Evolutionary conservation across 1,140 invertebrate species (phyloP), one percentile per base, ranked within the genome.

Genomic region (Mycetomoellerius zeteki): DNA sequence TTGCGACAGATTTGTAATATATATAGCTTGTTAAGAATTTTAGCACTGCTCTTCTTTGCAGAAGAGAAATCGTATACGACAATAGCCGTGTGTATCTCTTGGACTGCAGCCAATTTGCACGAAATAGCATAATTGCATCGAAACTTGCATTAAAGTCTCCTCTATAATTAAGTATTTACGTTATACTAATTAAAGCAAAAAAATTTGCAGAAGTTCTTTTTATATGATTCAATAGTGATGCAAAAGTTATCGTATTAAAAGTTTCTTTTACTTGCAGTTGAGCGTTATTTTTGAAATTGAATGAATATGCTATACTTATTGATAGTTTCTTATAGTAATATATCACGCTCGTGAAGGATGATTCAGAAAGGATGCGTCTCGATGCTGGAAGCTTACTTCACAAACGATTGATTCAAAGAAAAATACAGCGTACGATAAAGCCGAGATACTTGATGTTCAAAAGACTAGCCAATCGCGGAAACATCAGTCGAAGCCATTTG

Each of bases 111-210:
- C 64, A 81, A 54, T 47, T 77, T n/a, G n/a, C 76, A 24, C 77
- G 10, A 37, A 43, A 27, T 27, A 81, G 30, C 16, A 81, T 81
- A 81, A 81, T 81, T 71, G 30, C 43, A 54, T 27, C 30, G 47
- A 81, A 81, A 81, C 77, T 81, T 24, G 64, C 64, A 54, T 71
- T 81, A 81, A 80, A 69, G 77, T 81, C 21, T 37, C 64, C 10
- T 21, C 16, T 56, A 14, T 81, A 81, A 81, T 69, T 54, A 33
- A 43, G n/a, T 67, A 69, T 80, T 80, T 80, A 69, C 33, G 27
- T n/a, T 43, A 64, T 30, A 64, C 19, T 64, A 30, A 77, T 62
- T 81, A 80, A 7, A 33, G 27, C 27, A 21, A 71, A 81, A 8
- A 65, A 5, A 64, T 65, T 27, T 60, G 64, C 64, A 19, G 21